Evolutionary conservation across 2,113 vertebrate genomes (phyloP).

Genomic region (Silurus meridionalis): DNA sequence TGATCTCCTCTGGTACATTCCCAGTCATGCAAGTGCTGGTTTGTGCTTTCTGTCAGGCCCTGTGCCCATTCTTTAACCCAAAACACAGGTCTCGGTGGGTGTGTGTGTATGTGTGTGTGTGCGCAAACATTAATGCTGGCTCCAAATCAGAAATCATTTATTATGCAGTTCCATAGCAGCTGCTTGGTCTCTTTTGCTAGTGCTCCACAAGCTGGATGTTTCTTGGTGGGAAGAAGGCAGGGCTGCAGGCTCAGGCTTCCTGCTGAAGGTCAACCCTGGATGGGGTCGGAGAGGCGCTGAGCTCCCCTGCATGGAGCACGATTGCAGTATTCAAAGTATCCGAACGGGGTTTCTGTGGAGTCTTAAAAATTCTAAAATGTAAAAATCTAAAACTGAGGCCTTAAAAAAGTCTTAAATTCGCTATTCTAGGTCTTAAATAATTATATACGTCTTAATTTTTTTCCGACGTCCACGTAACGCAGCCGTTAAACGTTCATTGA

Average conservation of each 20-base stretch:
- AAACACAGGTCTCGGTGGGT: neutral
- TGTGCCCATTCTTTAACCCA: slow-evolving; percentile 1
- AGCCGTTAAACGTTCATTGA: too few relatives aligned
- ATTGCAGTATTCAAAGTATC: too few relatives aligned
- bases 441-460: too few relatives aligned
- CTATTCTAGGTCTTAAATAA: too few relatives aligned
- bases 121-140: slow-evolving; percentile 49
- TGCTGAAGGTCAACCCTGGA: slow-evolving; percentile 54
- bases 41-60: neutral
- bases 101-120: neutral
- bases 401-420: too few relatives aligned
- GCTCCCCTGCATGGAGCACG: slow-evolving; percentile 17
- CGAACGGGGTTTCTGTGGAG: too few relatives aligned
- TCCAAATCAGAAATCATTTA: slow-evolving; percentile 45
- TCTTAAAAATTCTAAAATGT: too few relatives aligned
- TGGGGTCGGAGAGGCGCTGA: slow-evolving; percentile 42
- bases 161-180: slow-evolving; percentile 49
- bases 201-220: slow-evolving; percentile 56
- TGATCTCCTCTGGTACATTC: neutral
- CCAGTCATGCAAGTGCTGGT: neutral
- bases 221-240: slow-evolving; percentile 25
- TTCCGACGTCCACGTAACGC: too few relatives aligned
- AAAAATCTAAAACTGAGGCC: too few relatives aligned
- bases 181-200: slow-evolving; percentile 50
- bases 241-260: slow-evolving; percentile 23